Evolutionary conservation across 1,140 invertebrate species (phyloP), one percentile per base, ranked within the genome.

Genomic region (Lineus longissimus): DNA sequence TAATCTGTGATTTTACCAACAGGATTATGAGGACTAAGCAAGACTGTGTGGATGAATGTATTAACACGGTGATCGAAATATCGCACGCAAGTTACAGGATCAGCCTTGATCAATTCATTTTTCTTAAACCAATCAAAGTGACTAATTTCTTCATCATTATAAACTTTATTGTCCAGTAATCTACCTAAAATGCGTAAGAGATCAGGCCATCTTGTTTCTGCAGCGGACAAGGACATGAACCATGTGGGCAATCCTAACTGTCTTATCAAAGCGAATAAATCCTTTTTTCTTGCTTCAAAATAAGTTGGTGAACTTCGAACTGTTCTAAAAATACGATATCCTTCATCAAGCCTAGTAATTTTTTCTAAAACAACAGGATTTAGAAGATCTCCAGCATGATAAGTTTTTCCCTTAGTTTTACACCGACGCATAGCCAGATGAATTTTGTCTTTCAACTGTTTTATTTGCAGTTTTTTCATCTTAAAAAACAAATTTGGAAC

Each of bases 291-390:
- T 33, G 54, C 40, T 29, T 63, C 61, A 22, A 69, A 63, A 55
- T 71, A 71, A n/a, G 67, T 61, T 23, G 70, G 70, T 13, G 63
- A 65, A n/a, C 62, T 61, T 58, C 70, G 51, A 13, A 72, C 25
- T 17, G 55, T 65, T 54, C 55, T 54, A 11, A 72, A 55, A 36
- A 68, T 59, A 41, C 55, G 64, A 59, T 66, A 70, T 17, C 62
- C 70, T 64, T 71, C 63, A 55, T 73, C 69, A 23, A 56, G n/a
- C 29, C 54, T 66, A 0, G 65, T 63, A 11, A 71, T 57, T 51
- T 66, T 36, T 11, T 64, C 45, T 17, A 59, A 40, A 22, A 60
- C 55, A 30, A 40, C 59, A 54, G 55, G 36, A 36, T 58, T 59
- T 33, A 27, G 56, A 27, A 69, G 54, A 51, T 71, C 61, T 36